These are phyloP conservation scores for Tigriopus japonicus DNA, from an alignment of 1,140 invertebrate genomes.

Conservation along the genomic window DNA sequence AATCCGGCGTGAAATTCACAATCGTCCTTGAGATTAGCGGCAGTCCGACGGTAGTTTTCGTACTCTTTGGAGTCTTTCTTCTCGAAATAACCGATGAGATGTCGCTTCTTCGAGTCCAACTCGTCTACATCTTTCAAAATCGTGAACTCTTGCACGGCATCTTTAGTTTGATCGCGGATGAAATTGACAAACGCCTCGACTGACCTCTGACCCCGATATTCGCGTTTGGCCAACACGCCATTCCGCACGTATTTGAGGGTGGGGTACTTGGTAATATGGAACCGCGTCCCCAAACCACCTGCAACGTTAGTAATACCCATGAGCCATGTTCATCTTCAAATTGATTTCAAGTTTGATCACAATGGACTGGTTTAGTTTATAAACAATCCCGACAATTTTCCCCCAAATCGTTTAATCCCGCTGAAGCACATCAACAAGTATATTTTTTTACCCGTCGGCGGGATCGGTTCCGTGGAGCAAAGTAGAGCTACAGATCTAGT, in stretches of 20 bases:
- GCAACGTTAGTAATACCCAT: conserved; percentile 15
- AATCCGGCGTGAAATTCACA: conserved; percentile 84
- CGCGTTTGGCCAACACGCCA: conserved; percentile 77
- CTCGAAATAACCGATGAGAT: conserved; percentile 84
- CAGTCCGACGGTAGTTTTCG: conserved; percentile 55
- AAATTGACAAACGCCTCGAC: conserved; percentile 68
- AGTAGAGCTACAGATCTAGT: no score
- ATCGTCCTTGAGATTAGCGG: conserved; percentile 78
- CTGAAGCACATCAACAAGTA: no score
- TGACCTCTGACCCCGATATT: conserved; percentile 71
- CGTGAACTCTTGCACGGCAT: conserved; percentile 62
- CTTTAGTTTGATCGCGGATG: conserved; percentile 67
- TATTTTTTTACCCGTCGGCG: no score
- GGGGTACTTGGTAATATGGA: conserved; percentile 95
- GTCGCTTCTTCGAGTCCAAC: conserved; percentile 60
- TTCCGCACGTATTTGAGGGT: conserved; percentile 90
- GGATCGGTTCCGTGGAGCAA: no score
- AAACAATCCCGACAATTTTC: no score
- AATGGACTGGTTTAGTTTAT: no score
- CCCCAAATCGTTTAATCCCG: no score
- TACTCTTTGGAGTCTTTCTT: conserved; percentile 36
- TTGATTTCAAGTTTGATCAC: no score
- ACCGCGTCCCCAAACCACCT: conserved; percentile 62
- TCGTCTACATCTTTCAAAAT: conserved; percentile 50
- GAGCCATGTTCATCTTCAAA: no score